phyloP scores from a whole-genome alignment of 2,888 invertebrate species.

The Patella pellucida region DNA sequence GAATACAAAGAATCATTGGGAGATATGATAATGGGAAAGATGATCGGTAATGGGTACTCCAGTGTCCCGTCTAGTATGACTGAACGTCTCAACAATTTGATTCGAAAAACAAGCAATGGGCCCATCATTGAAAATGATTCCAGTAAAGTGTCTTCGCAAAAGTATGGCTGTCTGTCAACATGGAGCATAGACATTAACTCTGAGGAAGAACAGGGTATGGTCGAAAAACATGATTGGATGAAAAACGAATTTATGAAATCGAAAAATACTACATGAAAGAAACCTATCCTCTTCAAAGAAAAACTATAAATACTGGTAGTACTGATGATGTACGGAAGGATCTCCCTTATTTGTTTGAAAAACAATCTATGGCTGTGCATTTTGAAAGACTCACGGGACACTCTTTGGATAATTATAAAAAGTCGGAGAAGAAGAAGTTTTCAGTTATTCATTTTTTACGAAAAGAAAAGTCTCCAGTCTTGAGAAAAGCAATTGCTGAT shows the following conservation, averaged over 20 bases:
- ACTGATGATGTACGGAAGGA: neutral
- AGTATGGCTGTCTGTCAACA: neutral
- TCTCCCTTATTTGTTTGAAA: too few relatives aligned
- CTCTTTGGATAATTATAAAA: too few relatives aligned
- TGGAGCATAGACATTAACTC: neutral
- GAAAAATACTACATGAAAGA: neutral
- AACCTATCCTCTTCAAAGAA: neutral
- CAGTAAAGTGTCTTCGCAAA: too few relatives aligned
- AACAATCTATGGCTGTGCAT: too few relatives aligned
- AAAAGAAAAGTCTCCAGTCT: too few relatives aligned
- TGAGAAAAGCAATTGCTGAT: too few relatives aligned
- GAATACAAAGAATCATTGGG: neutral
- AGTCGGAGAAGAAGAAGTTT: too few relatives aligned
- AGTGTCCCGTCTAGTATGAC: neutral
- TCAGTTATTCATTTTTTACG: too few relatives aligned
- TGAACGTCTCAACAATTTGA: neutral
- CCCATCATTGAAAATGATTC: too few relatives aligned
- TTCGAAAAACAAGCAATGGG: too few relatives aligned
- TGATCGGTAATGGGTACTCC: conserved; percentile 2
- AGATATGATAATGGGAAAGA: neutral
- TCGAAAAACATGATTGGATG: neutral
- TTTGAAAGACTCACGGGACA: too few relatives aligned
- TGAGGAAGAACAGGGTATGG: neutral
- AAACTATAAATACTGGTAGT: neutral
- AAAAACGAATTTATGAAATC: neutral